Base-by-base conservation (phyloP, 1,140 invertebrate genomes). In the Apis laboriosa region DNA sequence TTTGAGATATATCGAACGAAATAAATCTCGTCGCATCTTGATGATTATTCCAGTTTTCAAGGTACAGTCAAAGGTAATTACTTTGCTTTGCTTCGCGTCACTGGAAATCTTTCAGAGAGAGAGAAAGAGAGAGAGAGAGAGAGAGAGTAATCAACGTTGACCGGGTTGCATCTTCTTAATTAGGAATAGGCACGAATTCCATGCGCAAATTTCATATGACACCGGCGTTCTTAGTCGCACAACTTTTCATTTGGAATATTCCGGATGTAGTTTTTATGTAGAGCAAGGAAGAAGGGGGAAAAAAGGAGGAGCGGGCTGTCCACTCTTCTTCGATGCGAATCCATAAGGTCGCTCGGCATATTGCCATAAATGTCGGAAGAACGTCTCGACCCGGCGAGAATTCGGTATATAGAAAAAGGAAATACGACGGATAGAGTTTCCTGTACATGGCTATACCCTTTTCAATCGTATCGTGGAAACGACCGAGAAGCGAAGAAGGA, bases 331-430 rank as follows among this genome's bases (percentile, higher is more conserved):
- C 19, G 51, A 64, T 66, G 78, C 73, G 83, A 85, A 88, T 87
- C 78, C 74, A 51, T 83, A 85, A 87, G 83, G 64, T 87, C 55
- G 73, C 43, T 79, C 67, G 79, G 75, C 77, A 72, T 88, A 84
- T 86, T 83, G 81, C 70, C 86, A 85, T 88, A 84, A 56, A 82
- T 72, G 79, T 56, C 21, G 63, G 68, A 77, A 73, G 73, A 60
- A 80, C 64, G 34, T 43, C 67, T 24, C 56, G 58, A 82, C 73
- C 58, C 43, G 43, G 21, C 34, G 17, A 76, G 51, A n/a, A 51
- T 43, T 24, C 9, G 63, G 61, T 68, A 72, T 75, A 83, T 34
- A 34, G 60, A 83, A 60, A 43, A 67, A 58, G 58, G 71, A 73
- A 83, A 55, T 80, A 49, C 49, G 76, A 60, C 77, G 56, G 12